Evolutionary conservation across 2,797 vertebrate species (phyloP).

Genomic region (Oryzias sinensis): DNA sequence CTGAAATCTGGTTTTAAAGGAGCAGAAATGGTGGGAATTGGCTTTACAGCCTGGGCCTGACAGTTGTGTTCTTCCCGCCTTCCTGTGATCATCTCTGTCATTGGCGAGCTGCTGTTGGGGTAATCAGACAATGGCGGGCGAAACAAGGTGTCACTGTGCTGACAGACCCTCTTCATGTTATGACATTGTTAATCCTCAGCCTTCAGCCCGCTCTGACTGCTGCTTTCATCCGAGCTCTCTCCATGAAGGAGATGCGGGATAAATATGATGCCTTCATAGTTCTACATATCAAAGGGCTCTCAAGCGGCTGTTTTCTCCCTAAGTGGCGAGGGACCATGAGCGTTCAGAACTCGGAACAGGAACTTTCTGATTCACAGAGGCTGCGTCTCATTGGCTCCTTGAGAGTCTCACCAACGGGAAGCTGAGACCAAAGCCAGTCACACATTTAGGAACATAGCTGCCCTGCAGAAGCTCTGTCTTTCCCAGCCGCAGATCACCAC

Average conservation of each 20-base stretch:
- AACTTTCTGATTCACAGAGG: conserved; percentile 72
- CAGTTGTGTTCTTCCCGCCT: conserved; percentile 95
- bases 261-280: conserved; percentile 75
- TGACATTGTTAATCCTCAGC: conserved; percentile 86
- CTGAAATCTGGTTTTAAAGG: conserved; percentile 90
- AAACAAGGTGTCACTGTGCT: conserved; percentile 86
- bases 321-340: conserved; percentile 64
- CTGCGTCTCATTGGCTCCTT: conserved; percentile 35
- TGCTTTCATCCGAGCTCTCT: conserved; percentile 63
- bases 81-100: conserved; percentile 92
- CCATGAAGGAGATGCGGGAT: conserved; percentile 54
- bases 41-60: conserved; percentile 86
- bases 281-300: conserved; percentile 74
- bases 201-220: conserved; percentile 62
- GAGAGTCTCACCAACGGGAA: conserved; percentile 64
- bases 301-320: conserved; percentile 72
- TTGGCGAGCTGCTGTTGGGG: conserved; percentile 83
- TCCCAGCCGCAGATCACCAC: conserved; percentile 34
- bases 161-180: conserved; percentile 84
- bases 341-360: conserved; percentile 61
- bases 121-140: conserved; percentile 87
- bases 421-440: conserved; percentile 66
- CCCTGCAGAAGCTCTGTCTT: conserved; percentile 50
- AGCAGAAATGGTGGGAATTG: conserved; percentile 86
- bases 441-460: conserved; percentile 49